Conservation (phyloP, 2,113 vertebrate species). For the Galeopterus variegatus region DNA sequence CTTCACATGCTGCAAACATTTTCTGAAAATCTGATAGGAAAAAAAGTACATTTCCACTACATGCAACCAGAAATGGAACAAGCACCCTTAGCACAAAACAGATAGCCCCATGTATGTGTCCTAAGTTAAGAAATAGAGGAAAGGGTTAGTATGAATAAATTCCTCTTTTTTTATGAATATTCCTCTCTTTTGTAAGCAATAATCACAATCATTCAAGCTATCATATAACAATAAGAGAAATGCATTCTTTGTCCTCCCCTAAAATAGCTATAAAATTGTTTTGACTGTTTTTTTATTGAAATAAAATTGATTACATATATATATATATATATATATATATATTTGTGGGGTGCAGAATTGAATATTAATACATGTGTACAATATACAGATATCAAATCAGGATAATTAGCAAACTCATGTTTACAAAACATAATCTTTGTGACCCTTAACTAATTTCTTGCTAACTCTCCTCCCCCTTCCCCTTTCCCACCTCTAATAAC, state of each 20-base stretch:
- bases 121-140: background rate
- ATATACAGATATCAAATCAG: no score
- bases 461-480: no score
- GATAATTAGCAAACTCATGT: no score
- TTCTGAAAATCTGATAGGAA: background rate
- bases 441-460: no score
- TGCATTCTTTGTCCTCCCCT: background rate
- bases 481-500: no score
- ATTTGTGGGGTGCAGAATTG: no score
- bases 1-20: background rate
- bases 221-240: slow-evolving; percentile 24
- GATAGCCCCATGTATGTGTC: background rate
- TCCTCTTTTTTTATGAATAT: background rate
- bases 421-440: no score
- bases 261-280: background rate
- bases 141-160: background rate
- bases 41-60: background rate
- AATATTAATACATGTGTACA: no score
- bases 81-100: background rate
- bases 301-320: no score
- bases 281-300: no score
- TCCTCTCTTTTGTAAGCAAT: background rate
- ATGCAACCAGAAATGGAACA: background rate
- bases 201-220: slow-evolving; percentile 1
- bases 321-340: no score